A percentile compares a stretch with the other conserved stretches of the same genome.
These are phyloP conservation scores for Chydorus sphaericus DNA, from an alignment of 2,888 invertebrate genomes.

Conservation along the genomic window DNA sequence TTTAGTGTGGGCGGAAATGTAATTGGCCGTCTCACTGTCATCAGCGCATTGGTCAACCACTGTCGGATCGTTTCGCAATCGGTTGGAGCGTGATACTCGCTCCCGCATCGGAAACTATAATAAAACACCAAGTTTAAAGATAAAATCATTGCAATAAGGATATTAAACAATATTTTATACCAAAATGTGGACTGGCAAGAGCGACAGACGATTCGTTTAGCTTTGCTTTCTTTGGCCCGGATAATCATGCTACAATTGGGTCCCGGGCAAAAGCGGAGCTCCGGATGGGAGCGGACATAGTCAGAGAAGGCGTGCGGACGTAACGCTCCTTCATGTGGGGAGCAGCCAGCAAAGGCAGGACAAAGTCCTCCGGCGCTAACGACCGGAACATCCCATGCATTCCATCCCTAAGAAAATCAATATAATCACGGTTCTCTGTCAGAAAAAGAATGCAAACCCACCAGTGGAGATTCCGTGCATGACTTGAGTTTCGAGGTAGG, in stretches of 20 bases:
- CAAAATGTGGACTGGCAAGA: conserved; percentile 83
- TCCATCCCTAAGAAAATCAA: conserved; percentile 56
- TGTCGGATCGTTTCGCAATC: conserved; percentile 88
- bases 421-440: background rate
- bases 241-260: conserved; percentile 85
- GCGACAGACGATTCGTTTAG: conserved; percentile 75
- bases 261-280: conserved; percentile 84
- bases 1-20: conserved; percentile 96
- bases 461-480: conserved; percentile 61
- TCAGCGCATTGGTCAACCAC: conserved; percentile 99
- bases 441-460: conserved; percentile 23
- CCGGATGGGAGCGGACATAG: conserved; percentile 85
- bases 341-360: conserved; percentile 65
- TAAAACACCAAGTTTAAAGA: conserved; percentile 3
- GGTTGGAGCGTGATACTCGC: conserved; percentile 96
- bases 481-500: conserved; percentile 92
- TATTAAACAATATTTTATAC: conserved; percentile 35
- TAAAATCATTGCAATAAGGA: background rate
- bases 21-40: conserved; percentile 98
- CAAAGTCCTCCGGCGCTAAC: conserved; percentile 94
- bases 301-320: conserved; percentile 92
- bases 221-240: conserved; percentile 62
- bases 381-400: conserved; percentile 95
- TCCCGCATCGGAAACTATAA: conserved; percentile 69
- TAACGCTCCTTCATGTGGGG: conserved; percentile 78